Evolutionary conservation across 2,797 vertebrate genomes (phyloP).

Genomic region (Lutra lutra): DNA sequence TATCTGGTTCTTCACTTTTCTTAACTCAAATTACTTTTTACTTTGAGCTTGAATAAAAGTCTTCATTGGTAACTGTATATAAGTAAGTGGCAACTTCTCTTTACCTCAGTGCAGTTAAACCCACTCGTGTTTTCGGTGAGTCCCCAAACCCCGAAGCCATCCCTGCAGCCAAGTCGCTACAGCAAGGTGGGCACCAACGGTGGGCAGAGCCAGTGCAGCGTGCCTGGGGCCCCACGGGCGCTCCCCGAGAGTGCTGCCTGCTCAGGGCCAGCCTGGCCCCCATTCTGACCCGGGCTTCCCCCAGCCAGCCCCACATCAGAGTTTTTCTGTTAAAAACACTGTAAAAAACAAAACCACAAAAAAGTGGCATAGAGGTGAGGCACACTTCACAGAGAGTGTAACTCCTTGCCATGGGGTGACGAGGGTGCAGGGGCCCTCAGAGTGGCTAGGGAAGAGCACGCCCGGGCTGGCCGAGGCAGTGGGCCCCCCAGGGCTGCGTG

Average conservation of each 20-base stretch:
- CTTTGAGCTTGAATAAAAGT: conserved; percentile 82
- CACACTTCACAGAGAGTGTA: neutral
- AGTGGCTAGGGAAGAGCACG: too few relatives aligned
- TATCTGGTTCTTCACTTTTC: conserved; percentile 78
- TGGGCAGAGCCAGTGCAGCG: neutral
- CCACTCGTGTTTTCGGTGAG: conserved; percentile 57
- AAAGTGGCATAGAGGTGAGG: neutral
- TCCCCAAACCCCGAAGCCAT: conserved; percentile 66
- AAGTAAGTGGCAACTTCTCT: conserved; percentile 82
- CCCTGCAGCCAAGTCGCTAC: conserved; percentile 49
- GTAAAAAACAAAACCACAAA: neutral
- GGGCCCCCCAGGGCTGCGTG: too few relatives aligned
- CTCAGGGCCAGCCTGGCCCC: neutral
- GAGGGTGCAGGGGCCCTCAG: too few relatives aligned
- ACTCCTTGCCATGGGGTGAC: neutral
- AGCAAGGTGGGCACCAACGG: neutral
- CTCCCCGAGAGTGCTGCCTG: neutral
- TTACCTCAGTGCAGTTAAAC: conserved; percentile 78
- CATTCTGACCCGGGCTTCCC: neutral
- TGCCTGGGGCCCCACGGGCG: too few relatives aligned
- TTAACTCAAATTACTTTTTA: conserved; percentile 78
- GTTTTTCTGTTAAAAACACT: neutral
- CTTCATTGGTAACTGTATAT: conserved; percentile 79
- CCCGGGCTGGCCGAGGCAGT: too few relatives aligned
- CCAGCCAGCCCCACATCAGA: neutral